Base-by-base conservation (phyloP, 1,140 invertebrate genomes). In the Lycorma delicatula region DNA sequence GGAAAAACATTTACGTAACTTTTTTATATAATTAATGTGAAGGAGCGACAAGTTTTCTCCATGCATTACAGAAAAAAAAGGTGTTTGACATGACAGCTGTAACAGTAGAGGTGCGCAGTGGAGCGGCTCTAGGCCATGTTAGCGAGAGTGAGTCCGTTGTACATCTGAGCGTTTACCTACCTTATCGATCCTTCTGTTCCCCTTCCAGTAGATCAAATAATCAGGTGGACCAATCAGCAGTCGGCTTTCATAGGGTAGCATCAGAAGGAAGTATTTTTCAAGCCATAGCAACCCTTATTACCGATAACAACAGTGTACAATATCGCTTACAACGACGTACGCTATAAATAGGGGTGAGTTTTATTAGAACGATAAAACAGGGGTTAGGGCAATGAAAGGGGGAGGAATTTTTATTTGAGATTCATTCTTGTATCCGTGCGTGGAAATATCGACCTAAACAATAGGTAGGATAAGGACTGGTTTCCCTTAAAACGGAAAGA, bases 341-440 rank as follows among this genome's bases (percentile, higher is more conserved):
- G 31, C 48, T 31, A 57, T 57, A 57, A 57, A 57, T 57, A 57
- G 56, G 56, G 47, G 56, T 57, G 56, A 50, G 56, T 57, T 57
- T 57, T 57, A 57, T 57, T 57, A 57, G 47, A 57, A 48, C 56
- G 56, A 57, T 57, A 57, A 57, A 57, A 57, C 56, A 57, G 56
- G 56, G 56, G 56, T 57, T 57, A 57, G n/a, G 38, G 28, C 47
- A 16, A 57, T 36, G 56, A 57, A 57, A 46, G 56, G 48, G 56
- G 56, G 56, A 57, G 56, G 56, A 57, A 57, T 57, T 57, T 57
- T 57, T 57, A 57, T 57, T 50, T 41, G 29, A 31, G 28, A 31
- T 22, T 57, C 38, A 41, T 44, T 22, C 26, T 36, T 22, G 52
- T 22, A 34, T 34, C 12, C 29, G 56, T 25, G 41, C 41, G 27